These are phyloP conservation scores for rabbit (Oryctolagus cuniculus) DNA, from an alignment of 2,113 vertebrate species.

Conservation along the genomic window DNA sequence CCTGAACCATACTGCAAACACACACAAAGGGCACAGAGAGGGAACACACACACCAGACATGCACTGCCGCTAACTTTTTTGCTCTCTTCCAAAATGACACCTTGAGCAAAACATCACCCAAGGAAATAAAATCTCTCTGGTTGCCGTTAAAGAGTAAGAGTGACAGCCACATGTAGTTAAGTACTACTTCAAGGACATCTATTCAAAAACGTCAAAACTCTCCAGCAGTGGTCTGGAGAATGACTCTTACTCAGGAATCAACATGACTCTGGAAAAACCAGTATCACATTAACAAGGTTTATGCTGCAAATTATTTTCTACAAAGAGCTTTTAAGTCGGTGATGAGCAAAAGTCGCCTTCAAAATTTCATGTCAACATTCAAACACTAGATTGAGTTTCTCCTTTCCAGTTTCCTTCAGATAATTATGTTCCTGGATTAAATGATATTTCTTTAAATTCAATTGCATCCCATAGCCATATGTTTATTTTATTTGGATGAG, in stretches of 20 bases:
- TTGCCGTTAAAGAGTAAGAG: neutral
- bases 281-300: conserved; percentile 60
- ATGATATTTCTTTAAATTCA: conserved; percentile 71
- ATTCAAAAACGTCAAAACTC: neutral
- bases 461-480: neutral
- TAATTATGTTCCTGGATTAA: conserved; percentile 71
- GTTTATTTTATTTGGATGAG: conserved; percentile 70
- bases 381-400: conserved; percentile 72
- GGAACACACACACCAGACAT: rapidly evolving
- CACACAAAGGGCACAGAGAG: neutral
- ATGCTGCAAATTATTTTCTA: conserved; percentile 65
- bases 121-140: neutral
- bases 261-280: conserved; percentile 65
- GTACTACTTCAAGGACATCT: neutral
- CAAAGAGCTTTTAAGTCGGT: conserved; percentile 74
- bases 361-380: conserved; percentile 68
- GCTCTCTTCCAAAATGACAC: neutral
- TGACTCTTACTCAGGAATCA: neutral
- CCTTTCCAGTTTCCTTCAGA: conserved; percentile 64
- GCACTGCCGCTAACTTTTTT: neutral
- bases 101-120: neutral
- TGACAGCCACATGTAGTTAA: neutral
- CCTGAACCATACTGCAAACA: neutral
- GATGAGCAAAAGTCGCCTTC: conserved; percentile 78
- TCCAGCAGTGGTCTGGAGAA: neutral